Evolutionary conservation across 2,797 vertebrate genomes (phyloP).

Genomic region (Alauda arvensis): DNA sequence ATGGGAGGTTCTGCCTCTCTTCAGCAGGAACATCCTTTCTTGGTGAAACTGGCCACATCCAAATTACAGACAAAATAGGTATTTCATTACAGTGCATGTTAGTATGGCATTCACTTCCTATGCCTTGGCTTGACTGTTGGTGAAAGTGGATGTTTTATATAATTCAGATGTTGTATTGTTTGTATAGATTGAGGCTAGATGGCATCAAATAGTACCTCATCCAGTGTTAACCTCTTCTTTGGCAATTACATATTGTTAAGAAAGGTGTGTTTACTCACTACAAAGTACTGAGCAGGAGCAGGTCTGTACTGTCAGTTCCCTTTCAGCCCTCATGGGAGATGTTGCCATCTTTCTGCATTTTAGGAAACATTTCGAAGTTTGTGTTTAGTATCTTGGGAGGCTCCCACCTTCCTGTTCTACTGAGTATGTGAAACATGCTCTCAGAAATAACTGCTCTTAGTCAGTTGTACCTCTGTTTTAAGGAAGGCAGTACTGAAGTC

Average conservation of each 20-base stretch:
- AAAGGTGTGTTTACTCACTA: slow-evolving; percentile 11
- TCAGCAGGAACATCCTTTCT: background rate
- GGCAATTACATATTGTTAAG: background rate
- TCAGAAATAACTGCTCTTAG: slow-evolving; percentile 19
- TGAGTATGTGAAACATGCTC: slow-evolving; percentile 9
- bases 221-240: background rate
- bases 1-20: background rate
- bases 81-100: background rate
- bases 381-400: background rate
- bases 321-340: slow-evolving; percentile 22
- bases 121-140: background rate
- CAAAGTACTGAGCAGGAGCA: background rate
- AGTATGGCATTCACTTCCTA: background rate
- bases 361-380: slow-evolving; percentile 49
- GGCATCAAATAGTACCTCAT: background rate
- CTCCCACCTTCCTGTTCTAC: background rate
- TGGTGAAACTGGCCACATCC: background rate
- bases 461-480: background rate
- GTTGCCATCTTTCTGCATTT: slow-evolving; percentile 46
- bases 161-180: background rate
- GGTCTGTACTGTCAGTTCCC: slow-evolving; percentile 7
- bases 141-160: background rate
- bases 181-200: background rate
- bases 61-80: background rate
- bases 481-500: background rate